A percentile compares a stretch with the other conserved stretches of the same genome.
phyloP scores from a whole-genome alignment of 2,797 vertebrate species.

The Prionace glauca region DNA sequence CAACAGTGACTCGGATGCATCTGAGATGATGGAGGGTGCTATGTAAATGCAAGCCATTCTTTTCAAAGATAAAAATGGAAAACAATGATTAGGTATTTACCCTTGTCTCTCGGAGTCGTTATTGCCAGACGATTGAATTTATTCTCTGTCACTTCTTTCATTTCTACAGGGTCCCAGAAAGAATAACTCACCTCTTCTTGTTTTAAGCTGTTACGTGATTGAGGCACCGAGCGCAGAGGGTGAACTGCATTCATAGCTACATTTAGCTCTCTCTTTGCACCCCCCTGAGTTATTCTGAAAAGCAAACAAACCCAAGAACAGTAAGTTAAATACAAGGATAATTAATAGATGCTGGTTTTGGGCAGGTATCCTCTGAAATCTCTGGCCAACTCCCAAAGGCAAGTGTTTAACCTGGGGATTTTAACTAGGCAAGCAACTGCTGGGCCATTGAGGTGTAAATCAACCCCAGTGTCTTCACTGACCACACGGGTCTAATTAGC shows the following conservation, averaged over 20 bases:
- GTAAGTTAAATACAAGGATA: not conserved
- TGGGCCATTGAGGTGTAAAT: not conserved
- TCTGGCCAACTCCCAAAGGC: not conserved
- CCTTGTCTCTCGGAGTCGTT: not conserved
- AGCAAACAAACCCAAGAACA: not conserved
- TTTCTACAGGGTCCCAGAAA: not conserved
- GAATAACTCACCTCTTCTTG: slow-evolving; percentile 46
- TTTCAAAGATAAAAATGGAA: not conserved
- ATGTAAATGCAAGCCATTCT: not conserved
- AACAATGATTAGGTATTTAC: not conserved
- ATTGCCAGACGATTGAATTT: not conserved
- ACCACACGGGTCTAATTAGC: not conserved
- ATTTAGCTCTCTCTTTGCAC: not conserved
- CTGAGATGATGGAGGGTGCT: not conserved
- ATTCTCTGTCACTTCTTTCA: not conserved
- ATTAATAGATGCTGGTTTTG: not conserved
- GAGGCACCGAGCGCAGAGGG: not conserved
- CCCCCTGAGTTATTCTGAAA: not conserved
- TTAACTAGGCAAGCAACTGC: not conserved
- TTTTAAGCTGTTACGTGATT: slow-evolving; percentile 40
- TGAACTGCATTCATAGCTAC: not conserved
- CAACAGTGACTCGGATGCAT: not conserved
- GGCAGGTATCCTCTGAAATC: not conserved
- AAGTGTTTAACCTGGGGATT: not conserved
- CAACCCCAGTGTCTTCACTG: not conserved